phyloP scores from a whole-genome alignment of 1,140 invertebrate genomes.

The Plectus sambesii region DNA sequence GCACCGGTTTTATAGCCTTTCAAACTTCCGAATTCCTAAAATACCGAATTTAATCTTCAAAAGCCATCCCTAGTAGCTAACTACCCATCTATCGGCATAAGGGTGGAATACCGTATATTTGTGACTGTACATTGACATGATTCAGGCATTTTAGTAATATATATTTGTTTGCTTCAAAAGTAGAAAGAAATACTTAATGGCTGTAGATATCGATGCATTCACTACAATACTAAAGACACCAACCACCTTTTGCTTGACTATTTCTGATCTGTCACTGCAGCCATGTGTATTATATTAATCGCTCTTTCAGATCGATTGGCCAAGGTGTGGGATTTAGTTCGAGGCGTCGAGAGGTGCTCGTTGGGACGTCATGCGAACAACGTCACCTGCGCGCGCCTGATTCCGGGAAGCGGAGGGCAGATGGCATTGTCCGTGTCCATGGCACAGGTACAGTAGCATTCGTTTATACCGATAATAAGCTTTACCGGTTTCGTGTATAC shows the following conservation, averaged over 20 bases:
- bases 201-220: constrained; percentile 11
- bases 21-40: no score
- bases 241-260: no score
- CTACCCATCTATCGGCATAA: no score
- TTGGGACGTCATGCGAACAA: constrained; percentile 64
- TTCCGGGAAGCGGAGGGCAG: no score
- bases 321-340: constrained; percentile 72
- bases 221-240: no score
- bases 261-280: neutral
- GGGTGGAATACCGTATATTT: no score
- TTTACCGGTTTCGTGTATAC: no score
- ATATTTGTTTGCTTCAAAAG: neutral
- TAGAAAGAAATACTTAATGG: constrained; percentile 15
- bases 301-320: constrained; percentile 63
- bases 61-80: no score
- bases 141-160: neutral
- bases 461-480: constrained; percentile 5
- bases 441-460: constrained; percentile 55
- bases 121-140: neutral
- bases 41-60: no score
- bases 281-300: constrained; percentile 10
- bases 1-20: no score
- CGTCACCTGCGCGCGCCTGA: constrained; percentile 59
- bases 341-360: constrained; percentile 60
- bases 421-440: constrained; percentile 67